A percentile compares a stretch with the other conserved stretches of the same genome.
These are phyloP conservation scores for Xyrauchen texanus DNA, from an alignment of 2,113 vertebrate genomes.

Conservation along the genomic window DNA sequence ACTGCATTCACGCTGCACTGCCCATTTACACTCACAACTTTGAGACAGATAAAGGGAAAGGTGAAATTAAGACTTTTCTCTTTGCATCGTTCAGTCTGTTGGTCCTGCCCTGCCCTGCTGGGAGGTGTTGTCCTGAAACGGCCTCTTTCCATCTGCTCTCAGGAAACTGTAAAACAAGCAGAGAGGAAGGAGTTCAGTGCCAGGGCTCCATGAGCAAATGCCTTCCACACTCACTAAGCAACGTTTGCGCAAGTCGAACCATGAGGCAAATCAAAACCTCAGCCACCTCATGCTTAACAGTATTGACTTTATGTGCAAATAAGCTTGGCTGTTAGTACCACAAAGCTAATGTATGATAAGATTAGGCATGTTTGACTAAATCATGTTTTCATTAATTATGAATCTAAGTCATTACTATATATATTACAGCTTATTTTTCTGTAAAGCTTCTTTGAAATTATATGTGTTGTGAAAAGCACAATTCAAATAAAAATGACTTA, in stretches of 20 bases:
- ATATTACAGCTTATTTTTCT: no score
- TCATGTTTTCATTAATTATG: no score
- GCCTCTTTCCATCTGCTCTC: slow-evolving; percentile 56
- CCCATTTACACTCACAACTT: not conserved
- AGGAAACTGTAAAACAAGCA: slow-evolving; percentile 41
- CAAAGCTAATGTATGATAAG: no score
- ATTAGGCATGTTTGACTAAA: not conserved
- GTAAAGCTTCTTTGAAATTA: no score
- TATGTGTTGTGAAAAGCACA: no score
- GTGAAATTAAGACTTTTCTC: slow-evolving; percentile 20
- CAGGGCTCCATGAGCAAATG: slow-evolving; percentile 35
- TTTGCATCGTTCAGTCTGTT: slow-evolving; percentile 34
- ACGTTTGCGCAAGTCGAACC: slow-evolving; percentile 22
- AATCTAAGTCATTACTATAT: no score
- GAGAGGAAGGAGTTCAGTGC: slow-evolving; percentile 33
- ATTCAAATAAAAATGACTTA: no score
- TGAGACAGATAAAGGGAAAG: not conserved
- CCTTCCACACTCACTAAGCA: slow-evolving; percentile 30
- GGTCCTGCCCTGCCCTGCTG: not conserved
- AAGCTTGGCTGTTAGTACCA: not conserved
- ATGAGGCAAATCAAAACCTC: slow-evolving; percentile 24
- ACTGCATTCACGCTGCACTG: not conserved
- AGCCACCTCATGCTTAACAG: slow-evolving; percentile 27
- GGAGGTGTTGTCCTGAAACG: not conserved
- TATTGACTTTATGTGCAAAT: slow-evolving; percentile 9